Evolutionary conservation across 2,113 vertebrate species (phyloP).

Genomic region (Stigmatopora argus): DNA sequence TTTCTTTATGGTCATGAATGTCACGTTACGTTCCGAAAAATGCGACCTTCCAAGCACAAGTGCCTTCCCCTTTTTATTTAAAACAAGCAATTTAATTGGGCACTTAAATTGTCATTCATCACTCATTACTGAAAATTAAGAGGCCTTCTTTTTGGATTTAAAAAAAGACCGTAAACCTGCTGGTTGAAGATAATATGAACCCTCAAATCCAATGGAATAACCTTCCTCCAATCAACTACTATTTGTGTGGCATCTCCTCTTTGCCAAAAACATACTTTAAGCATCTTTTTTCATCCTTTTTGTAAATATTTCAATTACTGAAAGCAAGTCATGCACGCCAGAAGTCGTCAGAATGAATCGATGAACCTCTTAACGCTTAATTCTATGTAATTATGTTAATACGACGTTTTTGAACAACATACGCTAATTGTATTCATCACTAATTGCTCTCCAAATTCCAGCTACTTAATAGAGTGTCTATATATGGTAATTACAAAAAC

Average conservation of each 20-base stretch:
- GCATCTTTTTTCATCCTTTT: background rate
- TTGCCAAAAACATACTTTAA: background rate
- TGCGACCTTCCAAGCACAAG: constrained; percentile 29
- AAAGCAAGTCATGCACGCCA: background rate
- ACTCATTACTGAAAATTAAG: constrained; percentile 51
- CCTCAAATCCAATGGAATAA: constrained; percentile 9
- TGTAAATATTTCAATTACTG: background rate
- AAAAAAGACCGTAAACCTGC: constrained; percentile 46
- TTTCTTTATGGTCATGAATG: constrained; percentile 29
- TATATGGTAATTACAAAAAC: no score
- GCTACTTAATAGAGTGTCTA: no score
- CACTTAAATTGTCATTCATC: constrained; percentile 55
- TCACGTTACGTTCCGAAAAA: constrained; percentile 18
- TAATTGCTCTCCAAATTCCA: no score
- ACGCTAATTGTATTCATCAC: no score
- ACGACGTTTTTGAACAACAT: no score
- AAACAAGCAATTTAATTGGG: constrained; percentile 49
- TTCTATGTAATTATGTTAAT: no score
- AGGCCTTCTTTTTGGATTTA: constrained; percentile 44
- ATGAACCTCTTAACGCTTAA: background rate
- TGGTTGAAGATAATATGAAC: constrained; percentile 48
- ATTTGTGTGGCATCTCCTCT: background rate
- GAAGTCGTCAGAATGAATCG: background rate
- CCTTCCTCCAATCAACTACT: background rate
- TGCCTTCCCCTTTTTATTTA: constrained; percentile 12